These are phyloP conservation scores for Caprella mutica DNA, from an alignment of 2,888 invertebrate species.

Conservation along the genomic window DNA sequence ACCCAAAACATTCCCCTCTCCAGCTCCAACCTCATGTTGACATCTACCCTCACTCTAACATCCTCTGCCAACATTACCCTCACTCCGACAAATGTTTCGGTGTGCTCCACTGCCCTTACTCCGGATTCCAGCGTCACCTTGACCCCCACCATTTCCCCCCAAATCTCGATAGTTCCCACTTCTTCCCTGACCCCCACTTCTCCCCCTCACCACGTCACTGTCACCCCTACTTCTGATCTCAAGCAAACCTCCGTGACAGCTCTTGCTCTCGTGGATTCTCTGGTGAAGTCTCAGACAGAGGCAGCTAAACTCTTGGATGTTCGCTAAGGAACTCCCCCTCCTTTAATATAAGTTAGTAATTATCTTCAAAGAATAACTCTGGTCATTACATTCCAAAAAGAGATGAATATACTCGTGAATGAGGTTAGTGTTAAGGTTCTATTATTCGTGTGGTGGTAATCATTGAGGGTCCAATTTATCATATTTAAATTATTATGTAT, in stretches of 20 bases:
- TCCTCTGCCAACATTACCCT: not conserved
- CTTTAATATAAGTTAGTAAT: no score
- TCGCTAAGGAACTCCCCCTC: no score
- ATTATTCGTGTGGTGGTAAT: no score
- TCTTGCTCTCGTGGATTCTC: not conserved
- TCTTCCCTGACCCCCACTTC: not conserved
- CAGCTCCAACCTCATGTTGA: not conserved
- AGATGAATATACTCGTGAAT: no score
- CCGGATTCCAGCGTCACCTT: not conserved
- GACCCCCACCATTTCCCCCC: constrained; percentile 5
- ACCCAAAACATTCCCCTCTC: constrained; percentile 3
- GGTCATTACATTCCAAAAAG: no score
- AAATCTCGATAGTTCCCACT: constrained; percentile 1
- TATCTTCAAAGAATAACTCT: no score
- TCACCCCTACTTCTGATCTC: not conserved
- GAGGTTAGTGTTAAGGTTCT: no score
- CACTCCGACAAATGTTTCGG: not conserved
- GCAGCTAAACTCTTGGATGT: no score
- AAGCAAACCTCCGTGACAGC: not conserved
- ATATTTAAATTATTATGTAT: no score
- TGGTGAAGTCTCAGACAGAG: no score
- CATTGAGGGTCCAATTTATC: no score
- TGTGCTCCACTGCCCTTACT: not conserved
- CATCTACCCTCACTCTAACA: not conserved
- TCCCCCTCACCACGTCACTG: not conserved